Percentiles rank a stretch among this genome's conserved stretches.
Conservation (phyloP, 1,140 invertebrate species). For the Neodiprion pinetum region DNA sequence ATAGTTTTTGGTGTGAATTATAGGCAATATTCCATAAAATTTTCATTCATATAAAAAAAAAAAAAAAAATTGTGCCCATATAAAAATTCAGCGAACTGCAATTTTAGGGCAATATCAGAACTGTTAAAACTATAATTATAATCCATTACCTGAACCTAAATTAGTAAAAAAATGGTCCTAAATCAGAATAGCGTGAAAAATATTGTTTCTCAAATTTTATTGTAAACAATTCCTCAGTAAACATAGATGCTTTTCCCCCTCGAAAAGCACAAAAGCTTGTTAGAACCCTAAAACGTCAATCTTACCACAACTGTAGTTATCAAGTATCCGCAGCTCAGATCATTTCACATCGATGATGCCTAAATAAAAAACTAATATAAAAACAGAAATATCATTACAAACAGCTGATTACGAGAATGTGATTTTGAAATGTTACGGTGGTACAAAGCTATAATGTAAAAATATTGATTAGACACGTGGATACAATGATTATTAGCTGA, state of each 20-base stretch:
- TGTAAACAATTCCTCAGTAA: slow-evolving; percentile 30
- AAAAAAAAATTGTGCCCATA: slow-evolving; percentile 22
- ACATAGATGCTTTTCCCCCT: slow-evolving; percentile 62
- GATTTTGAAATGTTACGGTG: slow-evolving; percentile 23
- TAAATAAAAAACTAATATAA: slow-evolving; percentile 25
- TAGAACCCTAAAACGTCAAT: slow-evolving; percentile 31
- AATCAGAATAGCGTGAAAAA: slow-evolving; percentile 9
- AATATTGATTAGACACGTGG: slow-evolving; percentile 13
- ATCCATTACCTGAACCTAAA: not conserved
- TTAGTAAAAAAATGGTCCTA: not conserved
- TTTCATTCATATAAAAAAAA: not conserved
- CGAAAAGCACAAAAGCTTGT: slow-evolving; percentile 56
- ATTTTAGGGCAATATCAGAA: slow-evolving; percentile 11
- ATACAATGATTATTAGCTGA: slow-evolving; percentile 28
- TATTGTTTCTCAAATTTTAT: slow-evolving; percentile 26
- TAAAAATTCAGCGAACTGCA: not conserved
- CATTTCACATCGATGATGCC: slow-evolving; percentile 23
- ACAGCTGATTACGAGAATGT: slow-evolving; percentile 15
- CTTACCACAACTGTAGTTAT: slow-evolving; percentile 46
- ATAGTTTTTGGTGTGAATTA: slow-evolving; percentile 8
- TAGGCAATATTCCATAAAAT: not conserved
- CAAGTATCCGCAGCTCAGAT: slow-evolving; percentile 17
- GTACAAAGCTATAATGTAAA: slow-evolving; percentile 33
- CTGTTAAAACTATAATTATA: slow-evolving; percentile 10
- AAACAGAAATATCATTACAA: slow-evolving; percentile 32